These are phyloP conservation scores for Ophioninae sp. DNA, from an alignment of 2,888 invertebrate genomes.

Conservation along the genomic window DNA sequence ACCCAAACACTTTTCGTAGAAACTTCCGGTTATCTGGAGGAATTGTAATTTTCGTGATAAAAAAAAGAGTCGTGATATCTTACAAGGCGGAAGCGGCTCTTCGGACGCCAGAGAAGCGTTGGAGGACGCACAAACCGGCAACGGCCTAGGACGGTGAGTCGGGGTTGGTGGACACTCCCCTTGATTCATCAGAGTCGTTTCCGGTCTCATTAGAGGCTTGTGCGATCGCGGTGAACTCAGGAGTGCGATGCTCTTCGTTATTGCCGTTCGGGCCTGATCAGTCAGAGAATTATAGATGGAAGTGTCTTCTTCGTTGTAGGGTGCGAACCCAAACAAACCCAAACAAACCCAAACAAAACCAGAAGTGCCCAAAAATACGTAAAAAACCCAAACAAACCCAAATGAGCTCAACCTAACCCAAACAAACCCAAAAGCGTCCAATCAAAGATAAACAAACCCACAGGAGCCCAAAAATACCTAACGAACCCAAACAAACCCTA, in stretches of 20 bases:
- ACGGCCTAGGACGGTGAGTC: conserved; percentile 90
- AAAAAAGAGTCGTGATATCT: too few species aligned
- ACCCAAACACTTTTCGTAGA: too few species aligned
- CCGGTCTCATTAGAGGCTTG: conserved; percentile 74
- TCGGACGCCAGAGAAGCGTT: conserved; percentile 81
- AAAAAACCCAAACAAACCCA: neutral
- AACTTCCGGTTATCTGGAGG: too few species aligned
- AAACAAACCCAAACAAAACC: neutral
- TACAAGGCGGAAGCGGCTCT: conserved; percentile 93
- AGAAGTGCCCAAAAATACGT: too few species aligned
- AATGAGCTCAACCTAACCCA: neutral
- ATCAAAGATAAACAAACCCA: too few species aligned
- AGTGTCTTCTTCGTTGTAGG: too few species aligned
- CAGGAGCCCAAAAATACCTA: too few species aligned
- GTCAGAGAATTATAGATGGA: conserved; percentile 12
- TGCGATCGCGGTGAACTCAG: conserved; percentile 83
- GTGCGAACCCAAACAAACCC: neutral
- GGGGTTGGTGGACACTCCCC: conserved; percentile 93
- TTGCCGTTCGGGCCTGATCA: conserved; percentile 76
- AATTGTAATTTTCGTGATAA: too few species aligned
- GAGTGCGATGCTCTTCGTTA: conserved; percentile 78
- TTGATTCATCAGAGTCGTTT: conserved; percentile 73
- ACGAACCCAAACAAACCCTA: neutral
- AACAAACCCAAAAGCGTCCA: neutral
- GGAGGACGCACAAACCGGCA: conserved; percentile 79